Percentiles rank a stretch among this genome's conserved stretches.
Evolutionary conservation across 1,140 invertebrate genomes (phyloP).

Genomic region (Delia radicum): DNA sequence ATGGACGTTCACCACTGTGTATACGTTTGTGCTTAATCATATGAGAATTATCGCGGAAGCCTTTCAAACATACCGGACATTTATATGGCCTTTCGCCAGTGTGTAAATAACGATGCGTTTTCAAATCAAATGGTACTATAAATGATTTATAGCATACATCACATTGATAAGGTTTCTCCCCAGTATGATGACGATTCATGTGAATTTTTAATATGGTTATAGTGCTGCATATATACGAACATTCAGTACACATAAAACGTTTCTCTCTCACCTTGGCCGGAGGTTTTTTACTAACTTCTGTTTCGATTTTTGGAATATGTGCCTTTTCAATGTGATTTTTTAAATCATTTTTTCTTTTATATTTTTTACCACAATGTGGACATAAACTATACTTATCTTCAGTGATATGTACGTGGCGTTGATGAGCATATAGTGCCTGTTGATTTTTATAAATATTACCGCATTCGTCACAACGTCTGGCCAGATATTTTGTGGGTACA

Average conservation of each 20-base stretch:
- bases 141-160: conserved; percentile 51
- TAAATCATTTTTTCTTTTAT: conserved; percentile 59
- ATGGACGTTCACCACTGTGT: conserved; percentile 74
- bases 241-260: conserved; percentile 61
- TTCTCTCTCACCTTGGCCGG: conserved; percentile 61
- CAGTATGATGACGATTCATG: conserved; percentile 59
- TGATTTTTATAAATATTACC: not conserved
- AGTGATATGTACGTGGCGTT: not conserved
- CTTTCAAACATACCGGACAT: conserved; percentile 71
- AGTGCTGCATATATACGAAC: conserved; percentile 54
- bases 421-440: not conserved
- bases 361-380: conserved; percentile 55
- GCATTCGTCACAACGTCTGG: not conserved
- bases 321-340: conserved; percentile 57
- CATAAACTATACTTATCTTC: conserved; percentile 32
- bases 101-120: conserved; percentile 64
- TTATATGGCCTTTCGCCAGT: conserved; percentile 69
- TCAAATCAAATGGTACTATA: conserved; percentile 59
- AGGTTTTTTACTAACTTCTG: conserved; percentile 60
- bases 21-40: conserved; percentile 68
- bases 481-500: not conserved
- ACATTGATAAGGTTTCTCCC: conserved; percentile 60
- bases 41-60: conserved; percentile 74
- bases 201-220: conserved; percentile 59
- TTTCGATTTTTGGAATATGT: conserved; percentile 58